A percentile compares a stretch with the other conserved stretches of the same genome.
Conservation (phyloP, 2,113 vertebrate genomes). For the Ovis canadensis region DNA sequence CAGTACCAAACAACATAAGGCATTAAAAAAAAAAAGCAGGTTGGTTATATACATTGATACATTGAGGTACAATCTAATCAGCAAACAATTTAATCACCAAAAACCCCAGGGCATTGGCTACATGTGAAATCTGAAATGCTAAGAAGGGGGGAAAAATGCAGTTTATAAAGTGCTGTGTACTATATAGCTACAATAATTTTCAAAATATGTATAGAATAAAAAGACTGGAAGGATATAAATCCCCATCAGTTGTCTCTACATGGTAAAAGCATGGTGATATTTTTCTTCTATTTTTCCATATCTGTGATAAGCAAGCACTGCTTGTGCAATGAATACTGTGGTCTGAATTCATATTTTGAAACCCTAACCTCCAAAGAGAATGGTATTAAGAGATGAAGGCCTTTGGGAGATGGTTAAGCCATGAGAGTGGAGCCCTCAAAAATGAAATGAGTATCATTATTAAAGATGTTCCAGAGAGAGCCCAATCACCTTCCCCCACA, state of each 20-base stretch:
- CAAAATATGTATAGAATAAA: background rate
- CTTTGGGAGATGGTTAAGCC: background rate
- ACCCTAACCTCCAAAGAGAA: background rate
- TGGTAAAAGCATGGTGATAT: background rate
- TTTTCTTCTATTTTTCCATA: background rate
- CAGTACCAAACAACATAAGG: background rate
- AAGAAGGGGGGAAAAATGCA: background rate
- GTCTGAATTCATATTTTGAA: background rate
- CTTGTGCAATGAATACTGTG: background rate
- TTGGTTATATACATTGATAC: background rate
- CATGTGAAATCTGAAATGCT: background rate
- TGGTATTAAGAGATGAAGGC: background rate
- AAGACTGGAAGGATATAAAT: background rate
- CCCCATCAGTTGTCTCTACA: background rate
- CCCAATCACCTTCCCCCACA: background rate
- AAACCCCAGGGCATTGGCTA: background rate
- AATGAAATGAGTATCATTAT: background rate
- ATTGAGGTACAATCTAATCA: background rate
- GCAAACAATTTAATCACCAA: background rate
- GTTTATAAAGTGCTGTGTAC: background rate
- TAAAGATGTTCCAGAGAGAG: background rate
- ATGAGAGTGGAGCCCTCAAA: background rate
- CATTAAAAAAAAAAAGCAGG: background rate
- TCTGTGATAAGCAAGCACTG: background rate
- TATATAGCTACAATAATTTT: background rate